Percentiles rank a stretch among this genome's conserved stretches.
phyloP scores from a whole-genome alignment of 2,797 vertebrate genomes.

The Chromis chromis region DNA sequence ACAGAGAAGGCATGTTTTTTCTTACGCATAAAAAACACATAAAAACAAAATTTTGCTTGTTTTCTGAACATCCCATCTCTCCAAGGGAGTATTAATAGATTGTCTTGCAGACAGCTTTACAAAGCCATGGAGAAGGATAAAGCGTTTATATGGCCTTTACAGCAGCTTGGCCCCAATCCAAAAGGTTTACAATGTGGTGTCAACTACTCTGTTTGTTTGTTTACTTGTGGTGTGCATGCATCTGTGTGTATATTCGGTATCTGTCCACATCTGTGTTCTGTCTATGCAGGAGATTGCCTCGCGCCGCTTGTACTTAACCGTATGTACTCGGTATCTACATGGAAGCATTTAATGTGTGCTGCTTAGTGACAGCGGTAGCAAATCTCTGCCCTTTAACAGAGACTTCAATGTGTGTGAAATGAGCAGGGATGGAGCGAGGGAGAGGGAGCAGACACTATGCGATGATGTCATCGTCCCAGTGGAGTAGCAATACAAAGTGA shows the following conservation, averaged over 20 bases:
- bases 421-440: constrained; percentile 56
- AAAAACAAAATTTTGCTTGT: constrained; percentile 47
- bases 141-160: constrained; percentile 69
- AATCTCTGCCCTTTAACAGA: constrained; percentile 86
- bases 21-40: constrained; percentile 26
- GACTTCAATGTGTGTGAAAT: constrained; percentile 75
- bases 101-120: constrained; percentile 71
- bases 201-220: constrained; percentile 69
- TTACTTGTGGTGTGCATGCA: constrained; percentile 56
- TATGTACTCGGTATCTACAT: constrained; percentile 30
- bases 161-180: constrained; percentile 62
- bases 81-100: constrained; percentile 66
- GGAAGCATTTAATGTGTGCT: constrained; percentile 48
- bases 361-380: constrained; percentile 82
- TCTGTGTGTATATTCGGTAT: constrained; percentile 33
- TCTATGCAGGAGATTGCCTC: constrained; percentile 28
- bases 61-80: constrained; percentile 42
- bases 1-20: neutral
- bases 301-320: constrained; percentile 15
- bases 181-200: constrained; percentile 65
- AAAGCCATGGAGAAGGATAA: constrained; percentile 65
- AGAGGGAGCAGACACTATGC: constrained; percentile 76
- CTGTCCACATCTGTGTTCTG: constrained; percentile 29
- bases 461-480: constrained; percentile 83
- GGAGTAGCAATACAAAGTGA: constrained; percentile 79